Conservation (phyloP, 1,140 invertebrate genomes). For the Drosophila kurseongensis region DNA sequence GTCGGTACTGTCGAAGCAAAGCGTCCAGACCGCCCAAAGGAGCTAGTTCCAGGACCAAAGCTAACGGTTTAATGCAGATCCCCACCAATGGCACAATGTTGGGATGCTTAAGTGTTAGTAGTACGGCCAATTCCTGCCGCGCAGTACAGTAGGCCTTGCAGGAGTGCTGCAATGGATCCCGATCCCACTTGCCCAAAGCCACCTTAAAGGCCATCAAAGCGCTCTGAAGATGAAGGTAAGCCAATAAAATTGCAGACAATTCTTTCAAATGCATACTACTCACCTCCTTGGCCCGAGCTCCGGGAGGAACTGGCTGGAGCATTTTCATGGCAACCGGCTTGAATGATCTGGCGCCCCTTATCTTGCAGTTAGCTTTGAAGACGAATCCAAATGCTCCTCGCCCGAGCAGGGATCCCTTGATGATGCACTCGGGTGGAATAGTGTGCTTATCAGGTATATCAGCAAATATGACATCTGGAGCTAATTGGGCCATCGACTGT, state of each 20-base stretch:
- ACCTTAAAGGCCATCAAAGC: conserved; percentile 86
- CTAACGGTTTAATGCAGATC: conserved; percentile 94
- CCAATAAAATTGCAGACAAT: not conserved
- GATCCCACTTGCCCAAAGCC: conserved; percentile 94
- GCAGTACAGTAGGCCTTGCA: conserved; percentile 98
- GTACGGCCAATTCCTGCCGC: conserved; percentile 96
- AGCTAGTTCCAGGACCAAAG: conserved; percentile 95
- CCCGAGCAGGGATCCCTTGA: conserved; percentile 93
- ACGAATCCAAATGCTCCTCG: conserved; percentile 99
- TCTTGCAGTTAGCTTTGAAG: conserved; percentile 92
- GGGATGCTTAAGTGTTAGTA: conserved; percentile 93
- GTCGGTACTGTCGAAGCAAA: conserved; percentile 92
- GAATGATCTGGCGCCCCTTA: conserved; percentile 86
- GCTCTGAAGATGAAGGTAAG: conserved; percentile 42
- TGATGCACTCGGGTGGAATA: conserved; percentile 92
- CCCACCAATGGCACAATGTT: conserved; percentile 97
- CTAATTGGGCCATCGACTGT: conserved; percentile 87
- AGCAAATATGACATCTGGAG: conserved; percentile 93
- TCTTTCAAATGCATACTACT: conserved; percentile 1
- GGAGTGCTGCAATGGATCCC: conserved; percentile 95
- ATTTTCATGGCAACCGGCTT: conserved; percentile 97
- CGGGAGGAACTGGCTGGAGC: conserved; percentile 96
- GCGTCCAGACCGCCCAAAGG: conserved; percentile 94
- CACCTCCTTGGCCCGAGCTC: conserved; percentile 88
- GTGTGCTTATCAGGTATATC: conserved; percentile 93